These are phyloP conservation scores for Rhingia rostrata DNA, from an alignment of 2,888 invertebrate species.

Conservation along the genomic window DNA sequence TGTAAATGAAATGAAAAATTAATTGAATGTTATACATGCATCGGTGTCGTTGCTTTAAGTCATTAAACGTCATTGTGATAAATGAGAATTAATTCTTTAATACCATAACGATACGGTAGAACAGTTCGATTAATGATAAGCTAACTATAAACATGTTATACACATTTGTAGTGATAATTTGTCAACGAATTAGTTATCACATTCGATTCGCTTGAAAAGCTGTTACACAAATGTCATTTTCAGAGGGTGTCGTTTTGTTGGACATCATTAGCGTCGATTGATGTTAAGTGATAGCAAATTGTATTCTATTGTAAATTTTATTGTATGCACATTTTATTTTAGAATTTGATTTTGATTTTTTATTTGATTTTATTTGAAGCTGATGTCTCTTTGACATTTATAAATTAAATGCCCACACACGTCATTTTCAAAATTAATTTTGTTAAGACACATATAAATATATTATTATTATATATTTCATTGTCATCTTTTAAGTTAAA, in stretches of 20 bases:
- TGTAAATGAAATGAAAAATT: conserved; percentile 35
- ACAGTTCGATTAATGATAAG: conserved; percentile 41
- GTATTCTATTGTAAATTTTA: not conserved
- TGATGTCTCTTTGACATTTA: too few relatives aligned
- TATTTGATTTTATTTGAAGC: not conserved
- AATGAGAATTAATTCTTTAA: conserved; percentile 39
- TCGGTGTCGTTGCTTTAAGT: conserved; percentile 7
- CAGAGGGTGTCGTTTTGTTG: too few relatives aligned
- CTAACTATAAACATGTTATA: conserved; percentile 11
- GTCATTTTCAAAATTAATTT: too few relatives aligned
- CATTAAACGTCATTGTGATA: conserved; percentile 27
- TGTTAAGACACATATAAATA: too few relatives aligned
- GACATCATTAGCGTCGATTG: too few relatives aligned
- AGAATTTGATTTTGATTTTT: not conserved
- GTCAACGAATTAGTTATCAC: conserved; percentile 15
- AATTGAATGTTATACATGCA: conserved; percentile 35
- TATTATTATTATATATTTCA: too few relatives aligned
- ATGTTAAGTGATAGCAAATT: not conserved
- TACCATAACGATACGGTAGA: conserved; percentile 33
- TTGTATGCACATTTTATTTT: not conserved
- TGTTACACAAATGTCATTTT: not conserved
- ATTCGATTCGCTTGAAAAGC: not conserved
- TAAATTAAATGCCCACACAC: too few relatives aligned
- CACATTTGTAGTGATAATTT: conserved; percentile 34
- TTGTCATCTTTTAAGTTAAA: too few relatives aligned